Percentiles rank a stretch among this genome's conserved stretches.
Conservation (phyloP, 2,888 invertebrate genomes). For the Tenthredo notha region DNA sequence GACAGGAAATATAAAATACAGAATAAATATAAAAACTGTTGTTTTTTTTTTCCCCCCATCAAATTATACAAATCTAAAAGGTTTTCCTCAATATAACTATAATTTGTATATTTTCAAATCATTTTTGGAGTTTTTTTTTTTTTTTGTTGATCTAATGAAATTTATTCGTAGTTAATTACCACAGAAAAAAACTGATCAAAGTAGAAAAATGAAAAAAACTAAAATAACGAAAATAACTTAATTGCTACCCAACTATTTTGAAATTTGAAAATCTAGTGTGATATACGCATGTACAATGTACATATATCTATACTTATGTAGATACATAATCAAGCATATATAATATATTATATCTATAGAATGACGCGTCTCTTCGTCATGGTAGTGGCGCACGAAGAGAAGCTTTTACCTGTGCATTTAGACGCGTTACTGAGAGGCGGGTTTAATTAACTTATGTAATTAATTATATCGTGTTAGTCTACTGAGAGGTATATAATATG, state of each 20-base stretch:
- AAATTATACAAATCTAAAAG: too few species aligned
- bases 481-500: background rate
- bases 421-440: slow-evolving; percentile 19
- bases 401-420: slow-evolving; percentile 22
- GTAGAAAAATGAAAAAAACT: too few species aligned
- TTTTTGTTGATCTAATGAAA: background rate
- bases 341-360: background rate
- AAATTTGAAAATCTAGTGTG: background rate
- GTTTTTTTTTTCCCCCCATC: too few species aligned
- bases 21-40: too few species aligned
- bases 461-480: slow-evolving; percentile 5
- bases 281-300: background rate
- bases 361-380: background rate
- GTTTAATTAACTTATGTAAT: slow-evolving; percentile 3
- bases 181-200: too few species aligned
- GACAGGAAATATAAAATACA: too few species aligned
- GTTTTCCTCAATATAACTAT: too few species aligned
- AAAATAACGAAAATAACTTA: too few species aligned
- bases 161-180: too few species aligned
- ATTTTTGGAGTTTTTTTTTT: background rate
- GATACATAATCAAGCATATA: background rate
- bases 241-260: too few species aligned
- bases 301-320: background rate
- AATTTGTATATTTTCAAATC: too few species aligned
- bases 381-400: background rate